phyloP scores from a whole-genome alignment of 2,797 vertebrate species.

The Pangasius macronema region DNA sequence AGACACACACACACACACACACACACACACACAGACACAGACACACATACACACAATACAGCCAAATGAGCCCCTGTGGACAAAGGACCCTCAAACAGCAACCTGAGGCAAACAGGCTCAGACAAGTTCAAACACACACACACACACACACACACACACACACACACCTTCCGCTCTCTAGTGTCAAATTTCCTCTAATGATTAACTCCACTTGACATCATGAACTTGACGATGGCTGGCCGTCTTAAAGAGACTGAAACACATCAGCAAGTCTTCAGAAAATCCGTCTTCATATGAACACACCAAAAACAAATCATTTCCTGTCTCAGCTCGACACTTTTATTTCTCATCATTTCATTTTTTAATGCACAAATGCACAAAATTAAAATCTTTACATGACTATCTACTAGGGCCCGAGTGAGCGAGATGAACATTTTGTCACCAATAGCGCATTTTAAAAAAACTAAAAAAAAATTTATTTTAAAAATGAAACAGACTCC shows the following conservation, averaged over 20 bases:
- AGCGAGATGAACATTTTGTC: no score
- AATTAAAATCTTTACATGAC: background rate
- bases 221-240: background rate
- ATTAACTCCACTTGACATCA: conserved; percentile 6
- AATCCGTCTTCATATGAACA: background rate
- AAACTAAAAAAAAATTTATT: no score
- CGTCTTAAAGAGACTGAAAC: background rate
- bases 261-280: background rate
- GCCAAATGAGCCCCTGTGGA: conserved; percentile 45
- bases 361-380: background rate
- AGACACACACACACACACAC: conserved; percentile 64
- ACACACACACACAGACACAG: conserved; percentile 62
- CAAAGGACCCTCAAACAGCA: conserved; percentile 36
- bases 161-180: background rate
- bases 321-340: background rate
- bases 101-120: conserved; percentile 8
- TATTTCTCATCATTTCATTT: background rate
- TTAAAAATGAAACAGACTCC: no score
- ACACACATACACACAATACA: conserved; percentile 65
- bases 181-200: background rate
- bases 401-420: no score
- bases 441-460: no score
- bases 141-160: conserved; percentile 10
- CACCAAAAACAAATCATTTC: background rate
- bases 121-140: background rate